Percentiles rank a stretch among this genome's conserved stretches.
Evolutionary conservation across 2,888 invertebrate genomes (phyloP).

Genomic region (Cataglyphis altisquamis): DNA sequence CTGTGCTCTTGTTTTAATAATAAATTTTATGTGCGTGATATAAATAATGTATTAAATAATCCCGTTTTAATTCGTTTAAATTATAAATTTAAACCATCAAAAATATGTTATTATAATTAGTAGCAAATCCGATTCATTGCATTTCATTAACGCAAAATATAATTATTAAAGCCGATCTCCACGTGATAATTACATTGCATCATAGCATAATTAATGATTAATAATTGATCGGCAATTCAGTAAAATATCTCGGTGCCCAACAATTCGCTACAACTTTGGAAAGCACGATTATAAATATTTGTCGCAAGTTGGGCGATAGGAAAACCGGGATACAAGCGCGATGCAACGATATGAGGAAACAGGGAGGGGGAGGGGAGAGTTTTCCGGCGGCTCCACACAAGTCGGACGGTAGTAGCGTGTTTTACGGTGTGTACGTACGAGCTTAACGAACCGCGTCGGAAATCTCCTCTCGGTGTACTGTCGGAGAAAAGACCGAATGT

Average conservation of each 20-base stretch:
- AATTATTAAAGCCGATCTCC: not conserved
- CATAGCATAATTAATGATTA: conserved; percentile 10
- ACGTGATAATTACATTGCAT: conserved; percentile 2
- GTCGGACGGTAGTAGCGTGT: conserved; percentile 17
- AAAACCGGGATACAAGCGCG: conserved; percentile 3
- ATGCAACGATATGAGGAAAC: not conserved
- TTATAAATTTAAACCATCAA: conserved; percentile 2
- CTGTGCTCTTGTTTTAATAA: not conserved
- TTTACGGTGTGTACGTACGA: conserved; percentile 44
- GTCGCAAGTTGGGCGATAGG: conserved; percentile 5
- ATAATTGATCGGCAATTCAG: not conserved
- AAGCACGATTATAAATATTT: conserved; percentile 36
- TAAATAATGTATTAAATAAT: not conserved
- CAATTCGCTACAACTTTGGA: not conserved
- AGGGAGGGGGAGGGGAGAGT: not conserved
- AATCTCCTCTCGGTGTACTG: conserved; percentile 19
- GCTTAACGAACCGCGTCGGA: conserved; percentile 42
- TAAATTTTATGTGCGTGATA: not conserved
- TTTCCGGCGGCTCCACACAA: not conserved
- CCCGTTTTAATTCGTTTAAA: not conserved
- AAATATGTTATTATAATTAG: not conserved
- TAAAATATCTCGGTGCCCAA: not conserved
- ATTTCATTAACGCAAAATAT: conserved; percentile 22
- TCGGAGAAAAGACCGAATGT: conserved; percentile 49
- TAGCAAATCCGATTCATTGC: conserved; percentile 15